Conservation (phyloP, 2,797 vertebrate genomes). For the Cyclopterus lumpus region DNA sequence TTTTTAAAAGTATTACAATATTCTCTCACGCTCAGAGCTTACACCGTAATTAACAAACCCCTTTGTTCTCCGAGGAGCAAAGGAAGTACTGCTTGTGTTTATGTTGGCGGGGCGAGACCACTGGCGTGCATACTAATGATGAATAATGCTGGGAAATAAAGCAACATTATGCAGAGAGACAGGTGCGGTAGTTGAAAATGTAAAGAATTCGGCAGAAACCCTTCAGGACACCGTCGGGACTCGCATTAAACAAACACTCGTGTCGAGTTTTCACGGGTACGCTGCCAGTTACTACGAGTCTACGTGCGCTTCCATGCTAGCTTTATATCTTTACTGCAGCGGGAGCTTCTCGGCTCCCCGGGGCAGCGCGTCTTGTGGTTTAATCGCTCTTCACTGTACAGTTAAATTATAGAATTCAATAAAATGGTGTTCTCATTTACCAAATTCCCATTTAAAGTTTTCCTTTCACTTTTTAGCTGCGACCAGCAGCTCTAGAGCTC, state of each 20-base stretch:
- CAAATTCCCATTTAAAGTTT: constrained; percentile 9
- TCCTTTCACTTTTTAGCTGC: neutral
- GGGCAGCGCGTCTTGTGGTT: constrained; percentile 10
- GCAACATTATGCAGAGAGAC: constrained; percentile 43
- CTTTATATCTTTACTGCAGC: constrained; percentile 15
- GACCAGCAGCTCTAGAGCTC: neutral
- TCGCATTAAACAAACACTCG: constrained; percentile 38
- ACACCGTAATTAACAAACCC: constrained; percentile 24
- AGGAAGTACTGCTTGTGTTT: constrained; percentile 40
- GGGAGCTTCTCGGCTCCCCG: constrained; percentile 19
- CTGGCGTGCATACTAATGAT: constrained; percentile 42
- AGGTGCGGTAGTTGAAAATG: constrained; percentile 25
- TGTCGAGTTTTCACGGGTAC: constrained; percentile 31
- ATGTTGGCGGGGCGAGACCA: constrained; percentile 14
- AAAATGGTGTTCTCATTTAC: neutral
- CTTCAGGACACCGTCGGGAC: constrained; percentile 11
- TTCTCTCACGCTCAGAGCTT: constrained; percentile 18
- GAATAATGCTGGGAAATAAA: constrained; percentile 30
- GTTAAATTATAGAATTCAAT: constrained; percentile 10
- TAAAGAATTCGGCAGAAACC: constrained; percentile 46
- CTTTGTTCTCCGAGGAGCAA: neutral
- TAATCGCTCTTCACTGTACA: constrained; percentile 17
- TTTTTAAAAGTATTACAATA: constrained; percentile 8
- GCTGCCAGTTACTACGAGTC: constrained; percentile 17
- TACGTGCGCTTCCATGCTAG: neutral